A percentile compares a stretch with the other conserved stretches of the same genome.
phyloP scores from a whole-genome alignment of 2,888 invertebrate species.

The Hybos culiciformis region DNA sequence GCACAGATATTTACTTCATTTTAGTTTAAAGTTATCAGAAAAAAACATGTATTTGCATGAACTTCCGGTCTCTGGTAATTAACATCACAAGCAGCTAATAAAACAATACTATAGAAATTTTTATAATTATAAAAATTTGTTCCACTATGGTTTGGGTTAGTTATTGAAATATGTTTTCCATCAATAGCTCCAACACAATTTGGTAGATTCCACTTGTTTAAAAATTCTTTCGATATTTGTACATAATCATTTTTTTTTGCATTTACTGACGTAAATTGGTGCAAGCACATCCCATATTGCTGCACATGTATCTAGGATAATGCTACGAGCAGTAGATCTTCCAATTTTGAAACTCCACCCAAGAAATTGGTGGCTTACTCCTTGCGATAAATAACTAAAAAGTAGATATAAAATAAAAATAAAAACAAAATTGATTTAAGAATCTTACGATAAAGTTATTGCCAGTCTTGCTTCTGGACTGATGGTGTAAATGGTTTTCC shows the following conservation, averaged over 20 bases:
- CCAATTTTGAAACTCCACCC: conserved; percentile 6
- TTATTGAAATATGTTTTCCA: conserved; percentile 17
- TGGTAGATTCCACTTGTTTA: conserved; percentile 16
- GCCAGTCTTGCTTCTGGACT: no score
- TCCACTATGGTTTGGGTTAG: conserved; percentile 16
- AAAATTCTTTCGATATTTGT: conserved; percentile 12
- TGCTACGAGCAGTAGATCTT: conserved; percentile 2
- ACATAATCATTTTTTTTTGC: not conserved
- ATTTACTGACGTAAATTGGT: not conserved
- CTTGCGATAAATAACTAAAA: conserved; percentile 5
- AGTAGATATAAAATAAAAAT: no score
- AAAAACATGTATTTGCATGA: no score
- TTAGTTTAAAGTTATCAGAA: no score
- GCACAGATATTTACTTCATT: no score
- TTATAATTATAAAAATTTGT: conserved; percentile 17
- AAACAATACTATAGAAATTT: conserved; percentile 13
- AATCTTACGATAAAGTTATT: no score
- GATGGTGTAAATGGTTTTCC: no score
- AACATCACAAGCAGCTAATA: conserved; percentile 15
- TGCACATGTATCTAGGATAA: conserved; percentile 4
- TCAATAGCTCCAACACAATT: conserved; percentile 17
- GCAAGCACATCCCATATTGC: conserved; percentile 1
- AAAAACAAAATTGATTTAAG: no score
- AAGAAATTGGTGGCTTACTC: not conserved
- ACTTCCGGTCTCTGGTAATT: no score